phyloP scores from a whole-genome alignment of 2,888 invertebrate genomes.

The Serrognathus titanus region DNA sequence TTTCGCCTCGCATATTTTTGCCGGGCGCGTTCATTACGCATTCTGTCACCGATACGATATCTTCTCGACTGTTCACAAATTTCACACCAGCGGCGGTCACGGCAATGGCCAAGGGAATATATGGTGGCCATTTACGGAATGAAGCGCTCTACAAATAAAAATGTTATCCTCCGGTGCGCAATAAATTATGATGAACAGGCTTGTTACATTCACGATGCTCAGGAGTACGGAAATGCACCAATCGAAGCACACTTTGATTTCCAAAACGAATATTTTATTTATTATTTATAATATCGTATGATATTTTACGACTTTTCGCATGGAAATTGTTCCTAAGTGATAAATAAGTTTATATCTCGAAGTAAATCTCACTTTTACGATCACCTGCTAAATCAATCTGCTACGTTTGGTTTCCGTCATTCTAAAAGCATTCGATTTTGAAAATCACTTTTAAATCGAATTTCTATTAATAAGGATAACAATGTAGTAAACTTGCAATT shows the following conservation, averaged over 20 bases:
- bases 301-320: constrained; percentile 8
- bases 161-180: constrained; percentile 41
- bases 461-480: too few species aligned
- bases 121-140: constrained; percentile 41
- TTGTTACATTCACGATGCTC: constrained; percentile 35
- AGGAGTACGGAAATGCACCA: constrained; percentile 21
- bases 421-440: too few species aligned
- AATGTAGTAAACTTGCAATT: too few species aligned
- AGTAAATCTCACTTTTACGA: not conserved
- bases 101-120: constrained; percentile 31
- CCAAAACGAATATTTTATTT: constrained; percentile 11
- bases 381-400: too few species aligned
- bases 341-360: constrained; percentile 7
- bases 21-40: constrained; percentile 20
- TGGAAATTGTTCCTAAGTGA: constrained; percentile 8
- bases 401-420: too few species aligned
- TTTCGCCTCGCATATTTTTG: constrained; percentile 2
- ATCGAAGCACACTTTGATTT: constrained; percentile 21
- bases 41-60: constrained; percentile 31
- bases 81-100: constrained; percentile 29
- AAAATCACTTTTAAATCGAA: too few species aligned
- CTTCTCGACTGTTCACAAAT: constrained; percentile 37
- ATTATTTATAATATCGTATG: constrained; percentile 15
- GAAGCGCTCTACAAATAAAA: constrained; percentile 44
- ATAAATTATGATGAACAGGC: constrained; percentile 43